A percentile compares a stretch with the other conserved stretches of the same genome.
Conservation (phyloP, 2,113 vertebrate genomes). For the Pachyramphus minor region DNA sequence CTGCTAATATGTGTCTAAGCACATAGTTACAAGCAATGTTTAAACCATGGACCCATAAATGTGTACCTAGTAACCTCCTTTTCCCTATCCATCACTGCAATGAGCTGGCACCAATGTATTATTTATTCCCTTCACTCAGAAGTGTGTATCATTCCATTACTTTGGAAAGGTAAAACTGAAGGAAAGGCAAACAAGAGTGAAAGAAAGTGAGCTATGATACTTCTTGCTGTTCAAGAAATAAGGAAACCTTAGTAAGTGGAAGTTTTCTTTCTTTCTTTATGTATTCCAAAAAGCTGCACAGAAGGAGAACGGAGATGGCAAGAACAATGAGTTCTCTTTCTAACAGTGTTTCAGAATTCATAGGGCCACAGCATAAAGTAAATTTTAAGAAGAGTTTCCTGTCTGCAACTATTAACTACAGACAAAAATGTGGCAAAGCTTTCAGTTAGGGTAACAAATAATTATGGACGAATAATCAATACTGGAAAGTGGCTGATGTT, state of each 20-base stretch:
- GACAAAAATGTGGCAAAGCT: not conserved
- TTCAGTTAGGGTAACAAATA: not conserved
- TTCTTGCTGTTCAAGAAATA: not conserved
- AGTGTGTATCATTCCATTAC: accelerated
- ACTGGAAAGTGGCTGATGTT: not conserved
- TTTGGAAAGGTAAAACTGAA: not conserved
- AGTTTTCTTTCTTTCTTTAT: not conserved
- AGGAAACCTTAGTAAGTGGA: not conserved
- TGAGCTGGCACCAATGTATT: not conserved
- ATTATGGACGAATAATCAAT: not conserved
- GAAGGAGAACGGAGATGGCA: not conserved
- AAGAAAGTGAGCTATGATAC: not conserved
- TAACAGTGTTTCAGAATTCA: not conserved
- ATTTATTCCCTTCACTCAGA: not conserved
- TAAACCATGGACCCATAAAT: not conserved
- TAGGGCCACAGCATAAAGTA: not conserved
- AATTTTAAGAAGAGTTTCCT: not conserved
- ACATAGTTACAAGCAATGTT: not conserved
- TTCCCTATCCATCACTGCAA: not conserved
- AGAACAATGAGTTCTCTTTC: not conserved
- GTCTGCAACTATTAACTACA: not conserved
- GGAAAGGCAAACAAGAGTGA: not conserved
- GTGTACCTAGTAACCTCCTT: not conserved
- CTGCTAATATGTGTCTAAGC: not conserved
- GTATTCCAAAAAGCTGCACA: not conserved